Percentiles rank a stretch among this genome's conserved stretches.
These are phyloP conservation scores for Xylocampa areola DNA, from an alignment of 2,888 invertebrate genomes.

Conservation along the genomic window DNA sequence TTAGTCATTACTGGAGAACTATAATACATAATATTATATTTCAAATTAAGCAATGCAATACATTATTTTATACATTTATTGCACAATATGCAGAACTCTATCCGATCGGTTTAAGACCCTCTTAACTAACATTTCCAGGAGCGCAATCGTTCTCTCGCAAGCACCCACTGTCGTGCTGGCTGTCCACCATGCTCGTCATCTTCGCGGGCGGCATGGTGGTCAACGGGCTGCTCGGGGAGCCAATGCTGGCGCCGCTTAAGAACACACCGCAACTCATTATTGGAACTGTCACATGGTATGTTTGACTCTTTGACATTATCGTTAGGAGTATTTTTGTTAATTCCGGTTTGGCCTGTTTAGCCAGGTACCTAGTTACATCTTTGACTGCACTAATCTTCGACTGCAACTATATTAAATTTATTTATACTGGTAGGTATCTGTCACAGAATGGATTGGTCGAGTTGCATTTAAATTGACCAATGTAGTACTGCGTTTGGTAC, in stretches of 20 bases:
- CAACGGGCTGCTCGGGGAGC: constrained; percentile 98
- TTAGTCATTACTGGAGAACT: no score
- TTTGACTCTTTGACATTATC: background rate
- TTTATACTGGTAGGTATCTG: no score
- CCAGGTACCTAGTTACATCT: no score
- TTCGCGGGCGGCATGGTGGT: constrained; percentile 99
- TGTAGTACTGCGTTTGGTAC: no score
- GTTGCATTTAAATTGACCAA: no score
- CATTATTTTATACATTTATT: background rate
- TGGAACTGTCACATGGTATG: constrained; percentile 97
- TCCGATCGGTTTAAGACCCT: background rate
- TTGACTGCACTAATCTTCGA: no score
- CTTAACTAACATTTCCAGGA: constrained; percentile 83
- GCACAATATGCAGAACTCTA: background rate
- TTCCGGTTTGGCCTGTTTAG: no score
- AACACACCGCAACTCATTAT: constrained; percentile 97
- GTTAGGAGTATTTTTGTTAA: background rate
- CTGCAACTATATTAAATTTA: no score
- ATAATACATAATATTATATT: no score
- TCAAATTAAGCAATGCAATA: no score
- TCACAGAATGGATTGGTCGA: no score
- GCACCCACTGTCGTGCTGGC: constrained; percentile 99
- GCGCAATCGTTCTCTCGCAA: constrained; percentile 98
- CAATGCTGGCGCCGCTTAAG: constrained; percentile 98
- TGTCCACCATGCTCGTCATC: constrained; percentile 99